These are phyloP conservation scores for Crotalus tigris DNA, from an alignment of 2,113 vertebrate genomes.

Conservation along the genomic window DNA sequence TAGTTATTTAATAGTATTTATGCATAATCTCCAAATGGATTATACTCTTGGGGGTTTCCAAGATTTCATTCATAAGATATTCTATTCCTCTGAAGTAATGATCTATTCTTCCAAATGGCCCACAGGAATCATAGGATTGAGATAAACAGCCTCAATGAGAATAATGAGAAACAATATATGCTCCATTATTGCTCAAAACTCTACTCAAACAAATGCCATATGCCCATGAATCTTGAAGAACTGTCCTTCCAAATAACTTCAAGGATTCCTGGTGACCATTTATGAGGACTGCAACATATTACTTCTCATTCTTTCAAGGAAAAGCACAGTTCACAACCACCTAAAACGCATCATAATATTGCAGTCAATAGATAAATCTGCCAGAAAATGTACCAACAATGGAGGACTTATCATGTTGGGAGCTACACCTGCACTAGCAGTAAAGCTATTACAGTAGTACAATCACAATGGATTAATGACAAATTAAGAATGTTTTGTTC, in stretches of 20 bases:
- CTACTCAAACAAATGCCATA: neutral
- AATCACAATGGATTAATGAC: neutral
- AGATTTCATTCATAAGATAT: neutral
- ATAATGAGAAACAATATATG: neutral
- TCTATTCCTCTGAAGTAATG: neutral
- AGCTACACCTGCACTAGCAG: neutral
- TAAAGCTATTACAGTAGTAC: neutral
- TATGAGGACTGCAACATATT: neutral
- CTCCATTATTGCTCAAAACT: neutral
- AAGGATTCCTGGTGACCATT: neutral
- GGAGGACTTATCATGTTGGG: neutral
- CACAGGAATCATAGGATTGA: neutral
- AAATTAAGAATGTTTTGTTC: neutral
- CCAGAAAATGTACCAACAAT: neutral
- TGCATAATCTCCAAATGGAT: neutral
- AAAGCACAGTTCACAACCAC: neutral
- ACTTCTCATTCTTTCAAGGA: neutral
- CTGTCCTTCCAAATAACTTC: neutral
- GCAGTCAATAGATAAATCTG: neutral
- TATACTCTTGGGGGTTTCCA: neutral
- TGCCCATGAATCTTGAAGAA: neutral
- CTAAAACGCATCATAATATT: neutral
- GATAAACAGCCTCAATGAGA: neutral
- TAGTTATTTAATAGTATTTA: neutral
- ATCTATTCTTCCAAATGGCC: neutral